Percentiles rank a stretch among this genome's conserved stretches.
These are phyloP conservation scores for Lutjanus campechanus DNA, from an alignment of 2,797 vertebrate species.

Conservation along the genomic window DNA sequence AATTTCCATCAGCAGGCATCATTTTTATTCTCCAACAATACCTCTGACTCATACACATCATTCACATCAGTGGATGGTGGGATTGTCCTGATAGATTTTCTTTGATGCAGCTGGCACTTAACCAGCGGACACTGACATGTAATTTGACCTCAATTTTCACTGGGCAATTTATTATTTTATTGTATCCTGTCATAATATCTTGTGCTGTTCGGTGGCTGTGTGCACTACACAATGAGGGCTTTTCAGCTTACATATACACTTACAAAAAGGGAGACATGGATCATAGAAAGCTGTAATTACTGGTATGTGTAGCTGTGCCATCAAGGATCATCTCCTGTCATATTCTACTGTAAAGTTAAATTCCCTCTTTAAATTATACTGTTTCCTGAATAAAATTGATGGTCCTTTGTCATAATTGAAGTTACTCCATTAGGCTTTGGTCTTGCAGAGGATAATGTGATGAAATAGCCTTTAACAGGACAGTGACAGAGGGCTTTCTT, in stretches of 20 bases:
- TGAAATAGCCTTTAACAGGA: too few relatives aligned
- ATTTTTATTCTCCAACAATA: background rate
- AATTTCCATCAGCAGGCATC: background rate
- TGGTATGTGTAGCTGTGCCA: background rate
- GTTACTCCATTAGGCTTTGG: too few relatives aligned
- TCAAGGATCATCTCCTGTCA: background rate
- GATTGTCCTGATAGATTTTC: background rate
- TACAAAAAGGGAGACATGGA: background rate
- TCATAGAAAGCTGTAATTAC: background rate
- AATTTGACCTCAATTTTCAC: conserved; percentile 4
- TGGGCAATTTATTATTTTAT: background rate
- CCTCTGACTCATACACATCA: background rate
- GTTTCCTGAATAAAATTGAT: background rate
- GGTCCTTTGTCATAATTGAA: background rate
- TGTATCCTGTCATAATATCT: background rate
- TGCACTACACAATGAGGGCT: background rate
- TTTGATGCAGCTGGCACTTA: background rate
- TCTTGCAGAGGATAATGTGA: too few relatives aligned
- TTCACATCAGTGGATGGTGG: background rate
- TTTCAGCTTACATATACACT: background rate
- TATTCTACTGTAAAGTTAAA: background rate
- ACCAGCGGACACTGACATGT: background rate
- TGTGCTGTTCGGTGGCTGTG: background rate
- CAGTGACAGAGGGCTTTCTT: too few relatives aligned
- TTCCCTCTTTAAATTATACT: background rate